Percentiles rank a stretch among this genome's conserved stretches.
Evolutionary conservation across 2,888 invertebrate species (phyloP).

Genomic region (Trachelus tabidus): DNA sequence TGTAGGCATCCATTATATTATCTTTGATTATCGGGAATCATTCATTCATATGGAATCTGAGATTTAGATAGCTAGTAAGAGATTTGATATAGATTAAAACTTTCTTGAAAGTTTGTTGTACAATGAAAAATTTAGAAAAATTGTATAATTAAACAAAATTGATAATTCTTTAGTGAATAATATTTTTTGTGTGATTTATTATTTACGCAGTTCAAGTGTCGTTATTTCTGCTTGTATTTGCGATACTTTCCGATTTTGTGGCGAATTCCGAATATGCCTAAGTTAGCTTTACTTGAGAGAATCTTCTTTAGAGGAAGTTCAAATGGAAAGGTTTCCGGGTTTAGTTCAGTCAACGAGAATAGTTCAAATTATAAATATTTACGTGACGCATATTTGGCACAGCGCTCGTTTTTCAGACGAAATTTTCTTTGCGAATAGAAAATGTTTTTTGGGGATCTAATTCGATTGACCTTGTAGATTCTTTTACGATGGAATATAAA

Average conservation of each 20-base stretch:
- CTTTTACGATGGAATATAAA: neutral
- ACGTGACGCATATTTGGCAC: neutral
- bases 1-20: neutral
- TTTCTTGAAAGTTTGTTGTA: no score
- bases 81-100: neutral
- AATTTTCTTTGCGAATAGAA: neutral
- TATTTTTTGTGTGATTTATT: no score
- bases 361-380: neutral
- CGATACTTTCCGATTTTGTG: no score
- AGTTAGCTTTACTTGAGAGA: neutral
- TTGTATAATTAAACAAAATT: neutral
- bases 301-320: neutral
- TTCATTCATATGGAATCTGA: neutral
- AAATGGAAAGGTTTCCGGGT: neutral
- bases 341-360: neutral
- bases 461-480: neutral
- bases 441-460: neutral
- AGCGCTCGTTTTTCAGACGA: neutral
- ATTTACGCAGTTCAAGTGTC: no score
- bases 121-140: neutral
- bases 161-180: no score
- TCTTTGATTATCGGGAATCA: no score
- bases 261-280: neutral
- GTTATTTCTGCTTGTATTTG: no score
- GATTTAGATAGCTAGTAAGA: neutral